Conservation (phyloP, 2,888 invertebrate species). For the Diogma glabrata region DNA sequence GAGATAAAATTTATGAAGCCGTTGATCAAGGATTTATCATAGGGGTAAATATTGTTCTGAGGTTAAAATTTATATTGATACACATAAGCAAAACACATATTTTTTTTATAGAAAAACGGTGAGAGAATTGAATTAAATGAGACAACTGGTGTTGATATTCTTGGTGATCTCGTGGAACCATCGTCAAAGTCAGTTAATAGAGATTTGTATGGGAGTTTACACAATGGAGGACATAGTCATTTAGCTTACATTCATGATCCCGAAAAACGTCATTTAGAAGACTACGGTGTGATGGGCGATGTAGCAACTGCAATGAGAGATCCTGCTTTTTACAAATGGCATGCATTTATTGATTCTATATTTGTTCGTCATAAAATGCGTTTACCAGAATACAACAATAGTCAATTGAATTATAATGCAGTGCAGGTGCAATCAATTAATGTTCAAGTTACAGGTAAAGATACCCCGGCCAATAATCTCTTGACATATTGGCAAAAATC, state of each 20-base stretch:
- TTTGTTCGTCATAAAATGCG: conserved; percentile 60
- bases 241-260: conserved; percentile 71
- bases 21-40: conserved; percentile 56
- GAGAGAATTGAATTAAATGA: conserved; percentile 25
- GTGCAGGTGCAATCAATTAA: conserved; percentile 7
- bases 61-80: too few species aligned
- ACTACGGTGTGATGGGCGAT: conserved; percentile 67
- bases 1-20: conserved; percentile 59
- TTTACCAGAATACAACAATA: conserved; percentile 41
- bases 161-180: conserved; percentile 70
- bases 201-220: conserved; percentile 62
- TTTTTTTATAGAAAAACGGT: too few species aligned
- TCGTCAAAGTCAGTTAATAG: conserved; percentile 54
- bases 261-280: conserved; percentile 57
- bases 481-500: conserved; percentile 68
- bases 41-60: too few species aligned
- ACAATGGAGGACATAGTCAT: conserved; percentile 71
- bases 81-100: too few species aligned
- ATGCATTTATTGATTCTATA: conserved; percentile 61
- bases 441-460: background rate
- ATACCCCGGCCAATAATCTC: conserved; percentile 19
- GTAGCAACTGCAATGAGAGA: conserved; percentile 77
- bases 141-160: conserved; percentile 57
- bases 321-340: conserved; percentile 78
- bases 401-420: conserved; percentile 24